Base-by-base conservation (phyloP, 2,113 vertebrate genomes). In the Lophius piscatorius region DNA sequence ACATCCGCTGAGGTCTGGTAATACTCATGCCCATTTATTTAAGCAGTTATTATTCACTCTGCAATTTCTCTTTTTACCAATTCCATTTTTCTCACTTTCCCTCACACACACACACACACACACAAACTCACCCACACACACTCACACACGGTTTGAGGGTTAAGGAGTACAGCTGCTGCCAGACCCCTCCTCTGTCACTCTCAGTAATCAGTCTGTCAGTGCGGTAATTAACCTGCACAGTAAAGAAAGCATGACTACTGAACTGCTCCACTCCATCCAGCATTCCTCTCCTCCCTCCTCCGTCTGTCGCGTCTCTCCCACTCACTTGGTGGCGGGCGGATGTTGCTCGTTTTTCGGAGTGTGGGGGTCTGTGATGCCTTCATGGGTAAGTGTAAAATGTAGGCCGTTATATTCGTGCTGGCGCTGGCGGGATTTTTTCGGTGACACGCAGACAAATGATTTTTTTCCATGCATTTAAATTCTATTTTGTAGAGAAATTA, bases 221-320 rank as follows among this genome's bases (percentile, higher is more conserved):
- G 45, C 41, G 75, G 80, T 85, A 84, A 89, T 89, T 86, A 86
- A 88, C 82, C 86, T 69, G 67, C 65, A 59, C 69, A 82, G 84
- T 78, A 84, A 88, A 89, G 84, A 80, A 85, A 87, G 85, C 84
- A 84, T 24, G 80, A 82, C 86, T 87, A 87, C 84, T 74, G 82
- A 80, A 78, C 87, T 87, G 80, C 76, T 63, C 51, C 59, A 31
- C 81, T 78, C 57, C 66, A 52, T 80, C 83, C 29, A 44, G 50
- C 81, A 88, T 87, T 85, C 78, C 69, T 77, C 62, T 68, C 75
- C 70, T 78, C 80, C 80, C 76, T 83, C 79, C 65, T 59, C 67
- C 59, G 70, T 64, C 74, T 67, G 54, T 24, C 10, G 2, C 34
- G 51, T 41, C 10, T 49, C 84, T 73, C 78, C 78, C 77, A 67